Percentiles rank a stretch among this genome's conserved stretches.
Conservation (phyloP, 1,140 invertebrate species). For the Drosophila ercepeae region DNA sequence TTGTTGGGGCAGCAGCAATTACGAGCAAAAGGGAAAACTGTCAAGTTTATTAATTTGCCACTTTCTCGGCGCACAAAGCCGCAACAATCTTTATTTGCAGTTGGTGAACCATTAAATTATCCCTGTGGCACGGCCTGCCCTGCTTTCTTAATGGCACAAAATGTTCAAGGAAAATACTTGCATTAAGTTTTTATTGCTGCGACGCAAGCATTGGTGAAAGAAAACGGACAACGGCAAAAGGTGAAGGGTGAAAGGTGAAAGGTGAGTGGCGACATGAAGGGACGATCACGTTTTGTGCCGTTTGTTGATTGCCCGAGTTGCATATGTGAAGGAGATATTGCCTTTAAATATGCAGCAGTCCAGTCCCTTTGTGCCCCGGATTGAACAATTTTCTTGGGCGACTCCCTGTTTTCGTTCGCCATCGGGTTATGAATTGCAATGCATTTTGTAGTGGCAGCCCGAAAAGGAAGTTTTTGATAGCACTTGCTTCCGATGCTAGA, state of each 20-base stretch:
- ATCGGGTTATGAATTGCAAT: slow-evolving; percentile 62
- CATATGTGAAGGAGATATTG: slow-evolving; percentile 55
- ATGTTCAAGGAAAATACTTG: slow-evolving; percentile 63
- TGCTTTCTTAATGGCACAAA: slow-evolving; percentile 33
- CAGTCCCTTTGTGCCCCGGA: slow-evolving; percentile 6
- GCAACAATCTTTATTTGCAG: slow-evolving; percentile 12
- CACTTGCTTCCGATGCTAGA: neutral
- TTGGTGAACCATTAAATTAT: slow-evolving; percentile 23
- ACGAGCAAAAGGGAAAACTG: slow-evolving; percentile 23
- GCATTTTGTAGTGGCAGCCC: slow-evolving; percentile 49
- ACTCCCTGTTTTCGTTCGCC: slow-evolving; percentile 3
- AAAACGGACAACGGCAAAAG: neutral
- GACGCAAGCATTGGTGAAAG: slow-evolving; percentile 17
- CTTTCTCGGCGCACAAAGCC: slow-evolving; percentile 1
- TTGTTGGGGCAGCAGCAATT: slow-evolving; percentile 36
- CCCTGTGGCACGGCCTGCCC: slow-evolving; percentile 5
- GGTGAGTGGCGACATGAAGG: neutral
- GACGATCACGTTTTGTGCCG: slow-evolving; percentile 18
- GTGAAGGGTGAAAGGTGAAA: neutral
- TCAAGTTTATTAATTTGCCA: slow-evolving; percentile 63
- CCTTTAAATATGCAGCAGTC: slow-evolving; percentile 59
- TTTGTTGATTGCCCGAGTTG: slow-evolving; percentile 56
- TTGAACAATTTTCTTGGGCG: slow-evolving; percentile 9
- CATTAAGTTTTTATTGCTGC: slow-evolving; percentile 70
- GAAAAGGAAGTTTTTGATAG: neutral